Conservation (phyloP, 1,140 invertebrate species). For the Lamellibrachia luymesi region DNA sequence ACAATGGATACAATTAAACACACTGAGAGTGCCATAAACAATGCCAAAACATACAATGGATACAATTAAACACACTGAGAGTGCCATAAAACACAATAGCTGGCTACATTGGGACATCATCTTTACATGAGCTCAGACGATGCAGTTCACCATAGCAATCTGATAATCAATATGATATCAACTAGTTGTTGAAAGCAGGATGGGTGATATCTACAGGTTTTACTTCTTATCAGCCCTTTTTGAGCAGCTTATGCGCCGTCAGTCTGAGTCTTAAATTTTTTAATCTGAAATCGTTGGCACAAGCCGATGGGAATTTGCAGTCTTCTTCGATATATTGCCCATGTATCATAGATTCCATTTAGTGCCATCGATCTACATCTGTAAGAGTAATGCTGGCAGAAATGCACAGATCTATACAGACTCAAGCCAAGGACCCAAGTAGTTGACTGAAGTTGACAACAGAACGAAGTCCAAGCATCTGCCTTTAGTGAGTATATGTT, state of each 20-base stretch:
- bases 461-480: background rate
- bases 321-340: background rate
- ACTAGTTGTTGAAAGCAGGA: background rate
- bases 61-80: background rate
- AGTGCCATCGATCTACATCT: background rate
- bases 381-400: background rate
- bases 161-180: background rate
- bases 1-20: background rate
- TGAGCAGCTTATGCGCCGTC: background rate
- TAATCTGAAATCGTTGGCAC: no score
- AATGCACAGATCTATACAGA: background rate
- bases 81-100: background rate
- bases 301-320: background rate
- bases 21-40: background rate
- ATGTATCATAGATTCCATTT: background rate
- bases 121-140: background rate
- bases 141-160: background rate
- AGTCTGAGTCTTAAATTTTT: background rate
- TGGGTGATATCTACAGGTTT: background rate
- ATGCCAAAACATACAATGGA: background rate
- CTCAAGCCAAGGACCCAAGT: no score
- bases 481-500: background rate
- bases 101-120: background rate
- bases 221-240: background rate
- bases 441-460: background rate